Base-by-base conservation (phyloP, 2,888 invertebrate species). In the Acleris laterana region DNA sequence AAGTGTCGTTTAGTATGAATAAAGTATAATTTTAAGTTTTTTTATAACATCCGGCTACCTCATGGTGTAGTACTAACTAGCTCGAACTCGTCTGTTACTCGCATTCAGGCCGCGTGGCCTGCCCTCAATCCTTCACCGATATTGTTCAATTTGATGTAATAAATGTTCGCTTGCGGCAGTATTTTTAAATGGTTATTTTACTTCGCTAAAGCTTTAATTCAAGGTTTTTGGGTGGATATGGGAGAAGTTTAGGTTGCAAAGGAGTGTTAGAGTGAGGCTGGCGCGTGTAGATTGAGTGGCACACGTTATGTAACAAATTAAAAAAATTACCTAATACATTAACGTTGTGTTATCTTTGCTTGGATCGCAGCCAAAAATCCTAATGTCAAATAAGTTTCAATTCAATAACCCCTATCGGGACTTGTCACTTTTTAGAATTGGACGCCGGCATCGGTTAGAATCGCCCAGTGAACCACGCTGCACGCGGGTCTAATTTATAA, bases 31-130 rank as follows among this genome's bases (percentile, higher is more conserved):
- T 78, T 79, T 82, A 79, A 76, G 79, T 76, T 79, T 79, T 76
- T 76, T 74, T 73, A 73, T 81, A 76, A 83, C 74, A 85, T 83
- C 80, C 75, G 81, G 81, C 88, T 90, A 90, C 90, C 90, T 90
- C 90, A 87, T 80, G 78, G 78, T 80, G 78, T 84, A 82, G 80
- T 84, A 79, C 79, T 81, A 73, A 7, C 72, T 69, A 71, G 71
- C 77, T 73, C 72, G 72, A 72, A 70, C 72, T 74, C 65, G 57
- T 68, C 69, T 69, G 68, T 66, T 52, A 64, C 64, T 60, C 57
- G 64, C 61, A 61, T 58, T 57, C 28, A 52, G 46, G 56, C 46
- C 53, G 32, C 42, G 52, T 59, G 48, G 58, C 52, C 53, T 46
- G 44, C 58, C 63, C 58, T 3, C 63, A 50, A 17, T 17, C 25